A percentile compares a stretch with the other conserved stretches of the same genome.
Evolutionary conservation across 2,113 vertebrate genomes (phyloP).

Genomic region (Scomber colias): DNA sequence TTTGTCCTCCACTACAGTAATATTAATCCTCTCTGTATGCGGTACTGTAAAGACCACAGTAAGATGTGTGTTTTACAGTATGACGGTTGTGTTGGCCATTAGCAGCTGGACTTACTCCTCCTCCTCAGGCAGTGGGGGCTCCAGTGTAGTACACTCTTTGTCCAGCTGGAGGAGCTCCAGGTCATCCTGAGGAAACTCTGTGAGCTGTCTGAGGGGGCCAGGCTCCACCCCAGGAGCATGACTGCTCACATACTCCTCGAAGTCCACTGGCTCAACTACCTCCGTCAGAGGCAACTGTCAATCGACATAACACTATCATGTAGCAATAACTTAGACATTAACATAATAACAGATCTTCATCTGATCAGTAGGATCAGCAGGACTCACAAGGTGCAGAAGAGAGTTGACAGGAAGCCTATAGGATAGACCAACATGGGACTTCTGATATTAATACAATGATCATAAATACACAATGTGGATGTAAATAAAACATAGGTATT

Average conservation of each 20-base stretch:
- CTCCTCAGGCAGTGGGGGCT: conserved; percentile 88
- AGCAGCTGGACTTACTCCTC: conserved; percentile 82
- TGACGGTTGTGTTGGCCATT: conserved; percentile 17
- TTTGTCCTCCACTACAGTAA: conserved; percentile 46
- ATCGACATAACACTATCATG: conserved; percentile 38
- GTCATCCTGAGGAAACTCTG: conserved; percentile 91
- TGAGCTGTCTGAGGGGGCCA: conserved; percentile 87
- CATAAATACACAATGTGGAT: background rate
- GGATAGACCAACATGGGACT: background rate
- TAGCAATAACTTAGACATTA: background rate
- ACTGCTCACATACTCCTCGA: conserved; percentile 90
- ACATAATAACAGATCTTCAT: background rate
- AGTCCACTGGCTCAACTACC: conserved; percentile 91
- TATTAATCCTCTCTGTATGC: conserved; percentile 32
- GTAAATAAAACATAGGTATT: background rate
- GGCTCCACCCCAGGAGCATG: conserved; percentile 87
- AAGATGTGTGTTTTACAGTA: conserved; percentile 22
- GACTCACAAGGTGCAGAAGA: background rate
- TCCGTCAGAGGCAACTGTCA: conserved; percentile 90
- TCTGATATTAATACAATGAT: background rate
- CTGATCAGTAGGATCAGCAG: conserved; percentile 21
- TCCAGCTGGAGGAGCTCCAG: conserved; percentile 88
- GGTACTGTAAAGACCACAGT: conserved; percentile 16
- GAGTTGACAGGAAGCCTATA: background rate
- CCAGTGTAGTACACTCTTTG: conserved; percentile 90